A percentile compares a stretch with the other conserved stretches of the same genome.
Evolutionary conservation across 2,113 vertebrate genomes (phyloP).

Genomic region (Monarcha castaneiventris): DNA sequence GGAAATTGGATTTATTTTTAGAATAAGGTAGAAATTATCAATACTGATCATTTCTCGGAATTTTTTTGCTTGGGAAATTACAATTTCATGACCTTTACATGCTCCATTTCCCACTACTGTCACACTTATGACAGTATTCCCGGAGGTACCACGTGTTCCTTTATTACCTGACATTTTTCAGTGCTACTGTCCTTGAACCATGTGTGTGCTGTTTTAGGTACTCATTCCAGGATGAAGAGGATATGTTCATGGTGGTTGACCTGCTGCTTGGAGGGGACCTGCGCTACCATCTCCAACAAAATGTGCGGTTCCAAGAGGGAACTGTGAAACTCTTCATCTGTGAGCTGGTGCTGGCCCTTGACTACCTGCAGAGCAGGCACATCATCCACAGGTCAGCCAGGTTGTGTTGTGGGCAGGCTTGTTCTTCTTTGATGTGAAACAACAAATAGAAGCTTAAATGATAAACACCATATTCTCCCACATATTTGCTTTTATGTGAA

Average conservation of each 20-base stretch:
- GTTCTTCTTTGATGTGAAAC: background rate
- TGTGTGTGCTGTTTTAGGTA: constrained; percentile 77
- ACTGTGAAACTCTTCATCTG: constrained; percentile 92
- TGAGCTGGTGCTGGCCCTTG: constrained; percentile 89
- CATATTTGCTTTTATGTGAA: background rate
- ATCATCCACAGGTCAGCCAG: constrained; percentile 92
- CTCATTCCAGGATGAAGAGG: constrained; percentile 97
- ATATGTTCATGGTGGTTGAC: constrained; percentile 99
- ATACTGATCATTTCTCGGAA: too few species aligned
- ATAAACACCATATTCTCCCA: background rate
- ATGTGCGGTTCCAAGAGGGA: constrained; percentile 88
- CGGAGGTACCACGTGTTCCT: background rate
- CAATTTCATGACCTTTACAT: too few species aligned
- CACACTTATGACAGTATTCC: background rate
- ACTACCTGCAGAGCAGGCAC: constrained; percentile 86
- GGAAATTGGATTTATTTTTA: background rate
- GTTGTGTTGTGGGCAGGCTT: background rate
- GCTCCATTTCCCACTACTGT: too few species aligned
- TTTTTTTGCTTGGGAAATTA: too few species aligned
- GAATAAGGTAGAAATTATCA: background rate
- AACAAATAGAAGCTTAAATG: background rate
- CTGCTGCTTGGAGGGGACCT: constrained; percentile 94
- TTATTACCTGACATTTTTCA: background rate
- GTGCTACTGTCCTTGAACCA: background rate
- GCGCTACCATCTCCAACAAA: constrained; percentile 96